Conservation (phyloP, 2,113 vertebrate species). For the Anolis sagrei region DNA sequence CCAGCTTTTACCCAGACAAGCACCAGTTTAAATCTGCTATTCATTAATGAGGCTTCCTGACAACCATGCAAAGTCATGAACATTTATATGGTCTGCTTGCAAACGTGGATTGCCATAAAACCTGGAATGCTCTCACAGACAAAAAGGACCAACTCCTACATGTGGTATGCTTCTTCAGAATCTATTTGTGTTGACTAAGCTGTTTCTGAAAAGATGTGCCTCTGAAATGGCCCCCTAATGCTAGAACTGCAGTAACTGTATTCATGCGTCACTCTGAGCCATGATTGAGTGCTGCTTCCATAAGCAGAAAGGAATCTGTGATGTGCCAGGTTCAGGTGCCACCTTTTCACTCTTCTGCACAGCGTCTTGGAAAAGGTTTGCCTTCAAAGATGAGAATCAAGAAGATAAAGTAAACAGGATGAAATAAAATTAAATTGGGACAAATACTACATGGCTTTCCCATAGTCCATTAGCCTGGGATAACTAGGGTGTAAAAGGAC, state of each 20-base stretch:
- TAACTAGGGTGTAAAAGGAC: too few relatives aligned
- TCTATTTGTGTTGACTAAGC: not conserved
- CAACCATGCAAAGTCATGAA: too few relatives aligned
- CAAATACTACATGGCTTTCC: too few relatives aligned
- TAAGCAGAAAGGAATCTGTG: too few relatives aligned
- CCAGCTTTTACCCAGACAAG: slow-evolving; percentile 9
- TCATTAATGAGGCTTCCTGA: slow-evolving; percentile 6
- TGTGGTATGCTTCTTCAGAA: not conserved
- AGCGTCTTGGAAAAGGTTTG: not conserved
- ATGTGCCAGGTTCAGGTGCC: too few relatives aligned
- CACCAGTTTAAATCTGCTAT: not conserved
- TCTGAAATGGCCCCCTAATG: too few relatives aligned
- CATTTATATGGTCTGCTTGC: not conserved
- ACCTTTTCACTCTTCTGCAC: too few relatives aligned
- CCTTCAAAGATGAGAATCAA: not conserved
- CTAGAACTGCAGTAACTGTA: too few relatives aligned
- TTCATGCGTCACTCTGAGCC: not conserved
- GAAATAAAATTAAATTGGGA: not conserved
- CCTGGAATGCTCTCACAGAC: not conserved
- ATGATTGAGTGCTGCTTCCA: not conserved
- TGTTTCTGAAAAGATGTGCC: too few relatives aligned
- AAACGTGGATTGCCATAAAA: not conserved
- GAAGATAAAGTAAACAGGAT: not conserved
- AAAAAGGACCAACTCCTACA: not conserved
- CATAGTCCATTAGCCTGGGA: too few relatives aligned